Percentiles rank a stretch among this genome's conserved stretches.
These are phyloP conservation scores for Prostheceraeus crozeri DNA, from an alignment of 2,888 invertebrate genomes.

Conservation along the genomic window DNA sequence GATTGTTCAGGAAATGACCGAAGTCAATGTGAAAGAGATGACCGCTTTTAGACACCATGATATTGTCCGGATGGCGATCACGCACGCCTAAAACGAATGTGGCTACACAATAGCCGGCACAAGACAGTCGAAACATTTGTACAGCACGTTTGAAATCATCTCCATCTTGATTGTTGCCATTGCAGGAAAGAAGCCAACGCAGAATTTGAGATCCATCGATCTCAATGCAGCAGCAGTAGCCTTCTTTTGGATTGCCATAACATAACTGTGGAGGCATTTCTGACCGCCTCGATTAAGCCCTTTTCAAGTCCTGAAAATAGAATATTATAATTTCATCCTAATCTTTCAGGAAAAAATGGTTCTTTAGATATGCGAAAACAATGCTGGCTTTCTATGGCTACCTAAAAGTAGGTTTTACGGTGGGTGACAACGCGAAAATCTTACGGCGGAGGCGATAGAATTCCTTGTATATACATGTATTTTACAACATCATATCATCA, in stretches of 20 bases:
- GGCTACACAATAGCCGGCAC: constrained; percentile 64
- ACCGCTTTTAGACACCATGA: constrained; percentile 63
- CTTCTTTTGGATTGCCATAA: constrained; percentile 60
- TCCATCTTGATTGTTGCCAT: constrained; percentile 22
- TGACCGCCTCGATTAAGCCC: constrained; percentile 61
- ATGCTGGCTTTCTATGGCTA: too few species aligned
- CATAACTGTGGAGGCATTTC: constrained; percentile 62
- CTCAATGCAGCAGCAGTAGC: constrained; percentile 60
- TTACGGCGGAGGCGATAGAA: too few species aligned
- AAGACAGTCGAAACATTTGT: constrained; percentile 62
- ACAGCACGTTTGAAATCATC: constrained; percentile 59
- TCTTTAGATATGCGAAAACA: too few species aligned
- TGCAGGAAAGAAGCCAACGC: constrained; percentile 60
- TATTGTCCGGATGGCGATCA: constrained; percentile 63
- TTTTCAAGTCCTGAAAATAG: too few species aligned
- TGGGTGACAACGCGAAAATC: too few species aligned
- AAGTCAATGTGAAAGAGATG: constrained; percentile 64
- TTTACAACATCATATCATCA: too few species aligned
- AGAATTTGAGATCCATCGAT: constrained; percentile 59
- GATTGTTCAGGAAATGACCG: constrained; percentile 63
- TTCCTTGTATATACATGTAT: too few species aligned
- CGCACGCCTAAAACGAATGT: constrained; percentile 64
- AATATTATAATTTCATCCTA: too few species aligned
- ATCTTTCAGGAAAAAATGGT: too few species aligned
- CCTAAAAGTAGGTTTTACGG: too few species aligned